Conservation (phyloP, 1,140 invertebrate genomes). For the Cotesia vestalis region DNA sequence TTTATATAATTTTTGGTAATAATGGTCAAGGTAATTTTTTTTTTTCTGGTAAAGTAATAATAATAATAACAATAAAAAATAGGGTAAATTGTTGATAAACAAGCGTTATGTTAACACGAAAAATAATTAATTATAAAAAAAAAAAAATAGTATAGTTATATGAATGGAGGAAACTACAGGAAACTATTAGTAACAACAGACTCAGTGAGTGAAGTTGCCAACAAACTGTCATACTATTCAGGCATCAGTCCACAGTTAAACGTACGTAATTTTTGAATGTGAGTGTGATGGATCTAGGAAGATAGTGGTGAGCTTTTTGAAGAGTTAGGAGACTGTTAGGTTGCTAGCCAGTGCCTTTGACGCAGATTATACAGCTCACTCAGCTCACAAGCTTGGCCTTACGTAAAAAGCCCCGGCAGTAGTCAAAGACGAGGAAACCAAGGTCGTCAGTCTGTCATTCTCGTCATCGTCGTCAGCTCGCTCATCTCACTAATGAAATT, state of each 20-base stretch:
- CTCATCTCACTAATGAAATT: constrained; percentile 33
- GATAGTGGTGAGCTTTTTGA: constrained; percentile 15
- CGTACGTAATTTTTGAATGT: constrained; percentile 19
- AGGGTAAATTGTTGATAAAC: too few species aligned
- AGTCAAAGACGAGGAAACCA: constrained; percentile 18
- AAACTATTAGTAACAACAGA: constrained; percentile 15
- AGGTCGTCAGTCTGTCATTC: constrained; percentile 24
- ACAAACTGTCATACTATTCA: constrained; percentile 40
- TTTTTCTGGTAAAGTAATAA: too few species aligned
- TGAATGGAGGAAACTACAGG: not conserved
- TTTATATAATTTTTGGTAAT: too few species aligned
- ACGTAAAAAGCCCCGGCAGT: constrained; percentile 7
- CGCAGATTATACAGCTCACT: constrained; percentile 3
- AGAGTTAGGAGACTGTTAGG: not conserved
- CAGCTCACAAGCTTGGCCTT: not conserved
- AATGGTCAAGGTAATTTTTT: too few species aligned
- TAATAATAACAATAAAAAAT: too few species aligned
- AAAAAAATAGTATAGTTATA: not conserved
- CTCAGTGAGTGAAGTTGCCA: constrained; percentile 36
- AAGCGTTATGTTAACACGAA: too few species aligned
- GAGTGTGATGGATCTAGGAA: not conserved
- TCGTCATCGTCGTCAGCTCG: not conserved
- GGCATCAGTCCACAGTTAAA: constrained; percentile 16
- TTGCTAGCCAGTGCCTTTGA: constrained; percentile 17
- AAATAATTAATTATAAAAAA: not conserved